Conservation (phyloP, 1,140 invertebrate species). For the Armadillidium nasatum region DNA sequence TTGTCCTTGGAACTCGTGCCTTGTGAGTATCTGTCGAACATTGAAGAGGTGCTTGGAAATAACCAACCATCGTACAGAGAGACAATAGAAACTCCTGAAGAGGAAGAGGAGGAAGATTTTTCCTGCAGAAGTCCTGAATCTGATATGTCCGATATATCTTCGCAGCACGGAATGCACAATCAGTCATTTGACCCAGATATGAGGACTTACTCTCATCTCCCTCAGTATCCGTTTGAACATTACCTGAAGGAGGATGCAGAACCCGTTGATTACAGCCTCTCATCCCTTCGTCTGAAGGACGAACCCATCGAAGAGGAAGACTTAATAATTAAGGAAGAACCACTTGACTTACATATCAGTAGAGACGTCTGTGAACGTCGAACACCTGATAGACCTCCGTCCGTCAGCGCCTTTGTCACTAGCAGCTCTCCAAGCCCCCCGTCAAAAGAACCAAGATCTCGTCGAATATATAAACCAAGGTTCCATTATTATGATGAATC, state of each 20-base stretch:
- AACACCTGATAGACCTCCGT: constrained; percentile 21
- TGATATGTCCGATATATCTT: constrained; percentile 34
- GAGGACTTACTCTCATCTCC: constrained; percentile 4
- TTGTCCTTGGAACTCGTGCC: constrained; percentile 32
- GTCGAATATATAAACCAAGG: constrained; percentile 41
- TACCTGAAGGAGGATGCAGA: constrained; percentile 32
- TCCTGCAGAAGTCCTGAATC: constrained; percentile 40
- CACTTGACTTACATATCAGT: constrained; percentile 35
- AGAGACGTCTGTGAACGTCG: constrained; percentile 27
- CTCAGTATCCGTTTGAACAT: constrained; percentile 24
- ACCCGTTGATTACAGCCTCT: constrained; percentile 41
- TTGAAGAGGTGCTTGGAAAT: constrained; percentile 33
- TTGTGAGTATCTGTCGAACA: constrained; percentile 19
- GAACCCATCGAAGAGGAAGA: constrained; percentile 34
- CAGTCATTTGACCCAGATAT: not conserved
- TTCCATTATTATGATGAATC: constrained; percentile 40
- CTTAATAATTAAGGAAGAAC: constrained; percentile 36
- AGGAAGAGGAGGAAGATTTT: constrained; percentile 31
- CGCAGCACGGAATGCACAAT: constrained; percentile 8
- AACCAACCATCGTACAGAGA: constrained; percentile 30
- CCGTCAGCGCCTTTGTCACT: not conserved
- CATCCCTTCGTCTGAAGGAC: constrained; percentile 37
- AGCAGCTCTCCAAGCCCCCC: constrained; percentile 36
- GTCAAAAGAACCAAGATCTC: constrained; percentile 33
- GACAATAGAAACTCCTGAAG: constrained; percentile 33